Evolutionary conservation across 2,888 invertebrate species (phyloP), one percentile per base, ranked within the genome.

Genomic region (Noctua janthina): DNA sequence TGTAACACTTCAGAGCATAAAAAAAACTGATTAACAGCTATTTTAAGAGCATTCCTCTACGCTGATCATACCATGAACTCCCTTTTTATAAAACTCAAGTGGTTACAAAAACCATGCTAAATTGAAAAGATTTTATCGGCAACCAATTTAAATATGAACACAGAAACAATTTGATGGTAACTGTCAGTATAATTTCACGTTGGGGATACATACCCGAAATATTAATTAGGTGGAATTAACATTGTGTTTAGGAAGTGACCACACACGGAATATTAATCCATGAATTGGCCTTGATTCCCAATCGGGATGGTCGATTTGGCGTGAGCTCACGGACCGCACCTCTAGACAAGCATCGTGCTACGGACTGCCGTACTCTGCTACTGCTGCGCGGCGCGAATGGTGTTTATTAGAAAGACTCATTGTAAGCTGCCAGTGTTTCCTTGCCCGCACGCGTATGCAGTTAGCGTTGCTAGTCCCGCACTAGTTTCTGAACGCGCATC

Each of bases 401-500:
- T 88, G 89, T 92, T 92, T 92, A 92, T 92, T 93, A 94, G 88
- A 91, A 89, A 91, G 92, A 90, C 92, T 92, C 92, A 91, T 92
- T 92, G 93, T 91, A 88, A 91, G 91, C 89, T 87, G 94, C 92
- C 96, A 95, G 96, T 95, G 90, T 92, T 94, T 94, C 95, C 93
- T 94, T 92, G 93, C 92, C 91, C 95, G 93, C 93, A 91, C 95
- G 94, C 95, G 94, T 93, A 93, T 95, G 96, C 96, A 96, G 96
- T 95, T 94, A 94, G 92, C 96, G 96, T 95, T 94, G 93, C 96
- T 96, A 96, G 96, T 94, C 95, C 90, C 91, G 94, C 95, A 93
- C 95, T 96, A 96, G 96, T 96, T 95, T 93, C 91, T 93, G 95
- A 96, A 96, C 96, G 96, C 94, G 92, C 95, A 95, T 92, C 95